Conservation (phyloP, 2,797 vertebrate species). For the Crenuchus spilurus region DNA sequence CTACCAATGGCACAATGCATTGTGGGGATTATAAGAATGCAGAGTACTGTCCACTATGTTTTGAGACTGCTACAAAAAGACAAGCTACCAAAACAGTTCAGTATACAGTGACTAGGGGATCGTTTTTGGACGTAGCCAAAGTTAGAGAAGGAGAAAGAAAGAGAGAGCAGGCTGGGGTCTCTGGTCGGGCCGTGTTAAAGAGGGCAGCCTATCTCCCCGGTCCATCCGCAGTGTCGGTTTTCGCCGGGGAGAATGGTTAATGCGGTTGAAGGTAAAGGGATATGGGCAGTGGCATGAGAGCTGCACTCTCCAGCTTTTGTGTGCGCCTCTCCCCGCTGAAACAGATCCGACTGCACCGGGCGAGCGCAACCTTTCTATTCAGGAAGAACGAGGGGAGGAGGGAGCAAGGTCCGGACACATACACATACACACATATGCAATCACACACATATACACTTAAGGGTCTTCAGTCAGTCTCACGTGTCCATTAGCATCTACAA, state of each 20-base stretch:
- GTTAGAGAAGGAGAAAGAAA: slow-evolving; percentile 12
- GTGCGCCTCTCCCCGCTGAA: slow-evolving; percentile 74
- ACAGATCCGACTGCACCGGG: slow-evolving; percentile 75
- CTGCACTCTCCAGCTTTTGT: slow-evolving; percentile 77
- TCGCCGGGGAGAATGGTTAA: slow-evolving; percentile 60
- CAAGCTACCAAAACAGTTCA: no score
- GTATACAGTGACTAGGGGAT: not conserved
- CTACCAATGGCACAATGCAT: no score
- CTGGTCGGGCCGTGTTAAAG: slow-evolving; percentile 40
- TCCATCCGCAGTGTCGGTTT: slow-evolving; percentile 80
- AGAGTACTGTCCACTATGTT: no score
- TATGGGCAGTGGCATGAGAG: slow-evolving; percentile 70
- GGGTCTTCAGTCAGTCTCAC: no score
- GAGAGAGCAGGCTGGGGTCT: slow-evolving; percentile 23
- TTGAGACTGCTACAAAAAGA: not conserved
- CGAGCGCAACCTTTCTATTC: slow-evolving; percentile 63
- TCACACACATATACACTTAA: slow-evolving; percentile 33
- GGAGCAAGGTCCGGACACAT: slow-evolving; percentile 22
- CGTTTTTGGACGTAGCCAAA: not conserved
- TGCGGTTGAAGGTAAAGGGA: slow-evolving; percentile 55
- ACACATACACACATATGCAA: slow-evolving; percentile 28
- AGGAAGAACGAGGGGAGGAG: slow-evolving; percentile 45
- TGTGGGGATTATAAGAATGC: no score
- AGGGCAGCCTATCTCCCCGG: slow-evolving; percentile 68
- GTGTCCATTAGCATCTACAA: no score